Conservation (phyloP, 2,888 invertebrate genomes). For the Cosmia trapezina region DNA sequence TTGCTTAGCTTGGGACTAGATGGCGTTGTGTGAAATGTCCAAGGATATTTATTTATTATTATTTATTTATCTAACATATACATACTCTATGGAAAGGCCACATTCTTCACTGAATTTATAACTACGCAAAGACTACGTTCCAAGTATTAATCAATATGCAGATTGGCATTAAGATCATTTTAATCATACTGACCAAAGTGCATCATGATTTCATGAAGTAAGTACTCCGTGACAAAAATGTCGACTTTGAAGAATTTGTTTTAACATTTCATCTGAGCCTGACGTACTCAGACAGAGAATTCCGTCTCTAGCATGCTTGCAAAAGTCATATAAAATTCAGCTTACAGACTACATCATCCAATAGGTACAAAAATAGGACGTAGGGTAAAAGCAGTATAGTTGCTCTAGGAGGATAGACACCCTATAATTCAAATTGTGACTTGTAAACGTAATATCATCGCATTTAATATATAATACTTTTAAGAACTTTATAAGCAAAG, state of each 20-base stretch:
- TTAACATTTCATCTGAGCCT: not conserved
- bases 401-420: no score
- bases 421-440: no score
- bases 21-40: no score
- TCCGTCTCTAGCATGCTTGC: not conserved
- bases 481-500: no score
- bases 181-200: not conserved
- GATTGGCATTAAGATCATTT: not conserved
- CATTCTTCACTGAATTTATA: not conserved
- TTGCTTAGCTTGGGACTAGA: no score
- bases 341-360: not conserved
- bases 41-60: no score
- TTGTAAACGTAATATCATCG: no score
- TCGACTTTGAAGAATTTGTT: not conserved
- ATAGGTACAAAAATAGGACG: no score
- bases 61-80: no score
- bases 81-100: slow-evolving; percentile 6
- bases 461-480: no score
- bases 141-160: not conserved
- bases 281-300: not conserved
- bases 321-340: slow-evolving; percentile 1
- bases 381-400: not conserved
- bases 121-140: not conserved
- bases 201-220: no score
- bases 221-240: not conserved